Conservation (phyloP, 2,797 vertebrate genomes). For the Pempheris klunzingeri region DNA sequence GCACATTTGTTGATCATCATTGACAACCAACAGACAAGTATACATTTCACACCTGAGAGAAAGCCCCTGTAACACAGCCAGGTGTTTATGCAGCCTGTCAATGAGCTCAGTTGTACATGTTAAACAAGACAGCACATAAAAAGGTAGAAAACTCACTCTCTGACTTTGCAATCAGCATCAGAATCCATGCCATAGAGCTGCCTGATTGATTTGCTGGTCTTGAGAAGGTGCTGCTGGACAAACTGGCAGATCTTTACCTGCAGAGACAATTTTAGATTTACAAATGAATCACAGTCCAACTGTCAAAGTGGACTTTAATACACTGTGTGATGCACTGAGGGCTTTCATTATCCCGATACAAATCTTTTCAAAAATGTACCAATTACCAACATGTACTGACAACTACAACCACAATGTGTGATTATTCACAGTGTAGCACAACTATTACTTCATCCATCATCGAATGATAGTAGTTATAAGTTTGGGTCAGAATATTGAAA, state of each 20-base stretch:
- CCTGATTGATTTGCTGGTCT: constrained; percentile 89
- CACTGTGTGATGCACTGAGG: background rate
- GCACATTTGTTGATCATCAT: background rate
- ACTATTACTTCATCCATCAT: background rate
- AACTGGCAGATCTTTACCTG: constrained; percentile 82
- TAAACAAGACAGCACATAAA: background rate
- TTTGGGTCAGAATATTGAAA: background rate
- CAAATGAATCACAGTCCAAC: background rate
- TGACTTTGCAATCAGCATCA: constrained; percentile 88
- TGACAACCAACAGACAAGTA: background rate
- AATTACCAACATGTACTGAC: background rate
- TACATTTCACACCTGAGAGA: background rate
- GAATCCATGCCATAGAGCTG: constrained; percentile 81
- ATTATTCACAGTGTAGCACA: background rate
- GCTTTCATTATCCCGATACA: background rate
- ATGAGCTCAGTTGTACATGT: background rate
- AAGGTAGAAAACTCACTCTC: constrained; percentile 87
- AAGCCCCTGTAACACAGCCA: background rate
- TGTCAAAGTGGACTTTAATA: background rate
- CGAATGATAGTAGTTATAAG: background rate
- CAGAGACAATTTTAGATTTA: background rate
- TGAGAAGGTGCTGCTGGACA: constrained; percentile 88
- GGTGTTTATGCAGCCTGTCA: background rate
- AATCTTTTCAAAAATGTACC: too few species aligned
- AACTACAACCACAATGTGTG: background rate